A percentile compares a stretch with the other conserved stretches of the same genome.
Conservation (phyloP, 2,797 vertebrate genomes). For the Gallinago stenura region DNA sequence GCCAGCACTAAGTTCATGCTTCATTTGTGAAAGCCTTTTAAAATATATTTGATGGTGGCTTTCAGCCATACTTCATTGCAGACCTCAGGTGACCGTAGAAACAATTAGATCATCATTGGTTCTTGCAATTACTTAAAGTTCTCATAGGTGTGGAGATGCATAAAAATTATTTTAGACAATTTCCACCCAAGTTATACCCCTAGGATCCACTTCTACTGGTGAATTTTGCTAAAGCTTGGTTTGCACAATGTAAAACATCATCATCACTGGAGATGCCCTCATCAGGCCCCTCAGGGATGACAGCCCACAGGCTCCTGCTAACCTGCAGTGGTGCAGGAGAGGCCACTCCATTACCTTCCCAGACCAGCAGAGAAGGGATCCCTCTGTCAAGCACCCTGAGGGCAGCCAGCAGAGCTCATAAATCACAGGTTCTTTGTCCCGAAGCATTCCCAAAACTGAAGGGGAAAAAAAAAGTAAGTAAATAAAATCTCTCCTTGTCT, state of each 20-base stretch:
- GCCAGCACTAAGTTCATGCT: not conserved
- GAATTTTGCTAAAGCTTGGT: not conserved
- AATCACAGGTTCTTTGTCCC: not conserved
- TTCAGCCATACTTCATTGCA: not conserved
- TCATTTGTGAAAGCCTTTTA: not conserved
- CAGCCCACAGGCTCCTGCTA: not conserved
- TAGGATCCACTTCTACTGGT: not conserved
- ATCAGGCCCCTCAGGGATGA: not conserved
- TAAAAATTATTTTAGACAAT: not conserved
- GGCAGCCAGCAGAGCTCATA: not conserved
- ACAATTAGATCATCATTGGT: not conserved
- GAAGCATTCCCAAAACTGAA: not conserved
- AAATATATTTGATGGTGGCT: not conserved
- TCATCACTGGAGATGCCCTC: not conserved
- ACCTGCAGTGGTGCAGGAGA: not conserved
- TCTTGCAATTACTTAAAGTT: not conserved
- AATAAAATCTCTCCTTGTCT: not conserved
- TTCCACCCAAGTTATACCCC: not conserved
- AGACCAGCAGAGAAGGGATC: not conserved
- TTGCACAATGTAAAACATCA: not conserved
- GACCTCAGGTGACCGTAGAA: not conserved
- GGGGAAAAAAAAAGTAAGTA: not conserved
- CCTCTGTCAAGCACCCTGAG: not conserved
- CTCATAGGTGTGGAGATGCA: not conserved
- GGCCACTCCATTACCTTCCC: not conserved